Base-by-base conservation (phyloP, 2,113 vertebrate species). In the Ciconia stormi region DNA sequence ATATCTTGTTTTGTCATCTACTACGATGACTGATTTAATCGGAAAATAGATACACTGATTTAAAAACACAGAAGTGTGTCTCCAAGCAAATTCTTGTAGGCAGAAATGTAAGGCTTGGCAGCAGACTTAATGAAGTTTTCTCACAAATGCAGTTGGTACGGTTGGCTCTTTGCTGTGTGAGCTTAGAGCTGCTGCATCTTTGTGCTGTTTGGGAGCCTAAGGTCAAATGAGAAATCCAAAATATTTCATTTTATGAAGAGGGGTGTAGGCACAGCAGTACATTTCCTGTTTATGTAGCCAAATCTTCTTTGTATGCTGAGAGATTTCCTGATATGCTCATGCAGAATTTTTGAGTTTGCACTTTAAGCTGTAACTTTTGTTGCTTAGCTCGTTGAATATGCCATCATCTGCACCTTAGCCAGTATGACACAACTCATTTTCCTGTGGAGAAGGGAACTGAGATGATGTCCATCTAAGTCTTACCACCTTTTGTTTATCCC, bases 211-310 rank as follows among this genome's bases (percentile, higher is more conserved):
- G 42, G 34, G 53, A 95, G 38, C 72, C 40, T 69, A 86, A 94
- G 91, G 83, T 95, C 82, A 92, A 78, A 92, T 70, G 59, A 93
- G 80, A 95, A 92, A 91, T 93, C 44, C 30, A 63, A 86, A 94
- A 71, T 83, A 94, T 80, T 97, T 94, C 40, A 44, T 77, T 89
- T 92, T 86, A 52, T 92, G 89, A 85, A 80, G 87, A 71, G 71
- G 61, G n/a, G 18, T 95, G 71, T 65, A 94, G 36, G 66, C 83
- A 82, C 56, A 92, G 91, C 82, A 93, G 70, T 91, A 62, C 30
- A 36, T 82, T 97, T 96, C 95, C 95, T 97, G 91, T 93, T 97
- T 97, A 97, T 40, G 16, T 38, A 87, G 22, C 66, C 69, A 70
- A 47, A 91, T 93, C 79, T 93, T 87, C 58, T 69, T 93, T 81